These are phyloP conservation scores for Nematolebias whitei DNA, from an alignment of 2,113 vertebrate genomes.

Conservation along the genomic window DNA sequence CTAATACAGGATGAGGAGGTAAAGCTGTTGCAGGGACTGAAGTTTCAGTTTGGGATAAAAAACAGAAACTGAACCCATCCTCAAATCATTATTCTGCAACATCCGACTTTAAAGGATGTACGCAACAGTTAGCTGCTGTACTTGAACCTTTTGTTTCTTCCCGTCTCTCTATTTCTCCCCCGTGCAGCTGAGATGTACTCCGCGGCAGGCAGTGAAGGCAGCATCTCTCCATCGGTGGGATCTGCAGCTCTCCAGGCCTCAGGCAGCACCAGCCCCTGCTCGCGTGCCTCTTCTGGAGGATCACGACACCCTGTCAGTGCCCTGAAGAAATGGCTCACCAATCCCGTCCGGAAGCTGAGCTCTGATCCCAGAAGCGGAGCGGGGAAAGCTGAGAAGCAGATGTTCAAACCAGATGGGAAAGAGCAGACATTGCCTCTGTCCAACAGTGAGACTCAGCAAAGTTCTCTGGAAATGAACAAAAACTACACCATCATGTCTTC, in stretches of 20 bases:
- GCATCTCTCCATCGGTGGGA: constrained; percentile 77
- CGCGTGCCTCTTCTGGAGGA: constrained; percentile 67
- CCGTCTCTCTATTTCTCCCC: not conserved
- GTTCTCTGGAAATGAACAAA: constrained; percentile 54
- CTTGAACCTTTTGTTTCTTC: constrained; percentile 7
- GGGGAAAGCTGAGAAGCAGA: constrained; percentile 70
- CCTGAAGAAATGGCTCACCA: constrained; percentile 85
- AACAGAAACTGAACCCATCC: constrained; percentile 45
- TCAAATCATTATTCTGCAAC: constrained; percentile 49
- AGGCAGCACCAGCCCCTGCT: constrained; percentile 80
- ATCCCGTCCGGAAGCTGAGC: constrained; percentile 80
- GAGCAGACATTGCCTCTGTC: constrained; percentile 35
- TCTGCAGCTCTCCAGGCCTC: constrained; percentile 79
- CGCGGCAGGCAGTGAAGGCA: constrained; percentile 82
- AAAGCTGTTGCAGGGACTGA: too few species aligned
- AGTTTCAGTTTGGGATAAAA: not conserved
- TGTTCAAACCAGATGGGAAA: constrained; percentile 61
- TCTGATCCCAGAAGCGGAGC: constrained; percentile 59
- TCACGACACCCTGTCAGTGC: constrained; percentile 79
- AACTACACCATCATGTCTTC: constrained; percentile 43
- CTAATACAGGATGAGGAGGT: too few species aligned
- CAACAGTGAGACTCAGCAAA: constrained; percentile 57
- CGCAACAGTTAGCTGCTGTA: constrained; percentile 27
- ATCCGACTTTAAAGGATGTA: constrained; percentile 53
- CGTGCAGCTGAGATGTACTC: constrained; percentile 83